Percentiles rank a stretch among this genome's conserved stretches.
These are phyloP conservation scores for Wiebesia pumilae DNA, from an alignment of 1,140 invertebrate genomes.

Conservation along the genomic window DNA sequence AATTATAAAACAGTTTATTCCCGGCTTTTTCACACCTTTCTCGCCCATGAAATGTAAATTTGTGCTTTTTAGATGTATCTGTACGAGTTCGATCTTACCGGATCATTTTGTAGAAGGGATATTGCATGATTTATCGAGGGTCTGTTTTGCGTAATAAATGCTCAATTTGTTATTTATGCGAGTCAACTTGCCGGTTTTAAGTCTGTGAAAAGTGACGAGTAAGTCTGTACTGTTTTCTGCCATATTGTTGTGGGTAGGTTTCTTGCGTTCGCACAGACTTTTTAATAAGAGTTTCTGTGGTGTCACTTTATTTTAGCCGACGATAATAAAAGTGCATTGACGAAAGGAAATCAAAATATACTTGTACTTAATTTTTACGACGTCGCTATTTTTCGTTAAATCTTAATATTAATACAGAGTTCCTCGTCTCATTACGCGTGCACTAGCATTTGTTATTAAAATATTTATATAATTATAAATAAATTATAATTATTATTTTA, in stretches of 20 bases:
- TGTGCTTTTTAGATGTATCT: neutral
- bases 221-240: neutral
- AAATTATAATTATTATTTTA: neutral
- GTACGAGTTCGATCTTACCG: neutral
- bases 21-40: conserved; percentile 19
- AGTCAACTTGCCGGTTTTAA: neutral
- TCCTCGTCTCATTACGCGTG: too few species aligned
- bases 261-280: neutral
- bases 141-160: neutral
- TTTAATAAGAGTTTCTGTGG: too few species aligned
- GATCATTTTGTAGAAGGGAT: neutral
- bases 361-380: too few species aligned
- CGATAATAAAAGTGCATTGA: neutral
- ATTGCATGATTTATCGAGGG: neutral
- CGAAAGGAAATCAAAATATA: too few species aligned
- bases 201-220: neutral
- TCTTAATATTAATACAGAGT: too few species aligned
- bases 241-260: neutral
- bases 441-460: too few species aligned
- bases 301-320: neutral
- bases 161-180: neutral
- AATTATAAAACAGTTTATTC: conserved; percentile 40
- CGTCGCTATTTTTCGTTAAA: too few species aligned
- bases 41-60: conserved; percentile 32
- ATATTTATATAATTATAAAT: too few species aligned